Evolutionary conservation across 2,797 vertebrate genomes (phyloP), one percentile per base, ranked within the genome.

Genomic region (Mormyrops boulengeri): DNA sequence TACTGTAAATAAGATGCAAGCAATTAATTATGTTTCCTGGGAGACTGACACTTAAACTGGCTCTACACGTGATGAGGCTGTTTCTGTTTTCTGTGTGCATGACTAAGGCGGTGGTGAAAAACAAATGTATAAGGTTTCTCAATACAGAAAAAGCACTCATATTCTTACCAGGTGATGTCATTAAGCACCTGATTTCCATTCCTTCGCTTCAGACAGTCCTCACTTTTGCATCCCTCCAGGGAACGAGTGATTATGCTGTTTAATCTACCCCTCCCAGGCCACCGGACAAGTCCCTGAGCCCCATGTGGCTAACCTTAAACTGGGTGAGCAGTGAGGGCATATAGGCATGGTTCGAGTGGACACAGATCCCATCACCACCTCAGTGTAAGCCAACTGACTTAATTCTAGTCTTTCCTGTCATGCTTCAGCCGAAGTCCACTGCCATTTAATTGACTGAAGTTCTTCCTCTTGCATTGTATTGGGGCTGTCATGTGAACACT

Each of bases 171-270:
- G 41, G 82, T 47, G 34, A 41, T 77, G 34, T 86, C 89, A 50
- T 38, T 50, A 38, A 30, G 44, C 47, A 52, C 47, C 89, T 49
- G 26, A 50, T 49, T 66, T 69, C 47, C 84, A 66, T 30, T 44
- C 30, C 89, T 84, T 52, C 8, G 47, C 41, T 69, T 82, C 47
- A 22, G 9, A 19, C 80, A 85, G n/a, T 34, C 60, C 47, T 47
- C 17, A 44, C 55, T 47, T 52, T 26, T 2, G 19, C 44, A 66
- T 53, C 17, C 30, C 88, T 53, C 12, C 14, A 30, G 82, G 60
- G 47, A 9, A 84, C 3, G 44, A 62, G 82, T 17, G 26, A 86
- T 89, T 89, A 89, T 84, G 80, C 49, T 60, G 17, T 57, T 84
- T 89, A 66, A 89, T 85, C 47, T 50, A 82, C 47, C 0, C 14